These are phyloP conservation scores for Fregata magnificens DNA, from an alignment of 2,113 vertebrate genomes.

Conservation along the genomic window DNA sequence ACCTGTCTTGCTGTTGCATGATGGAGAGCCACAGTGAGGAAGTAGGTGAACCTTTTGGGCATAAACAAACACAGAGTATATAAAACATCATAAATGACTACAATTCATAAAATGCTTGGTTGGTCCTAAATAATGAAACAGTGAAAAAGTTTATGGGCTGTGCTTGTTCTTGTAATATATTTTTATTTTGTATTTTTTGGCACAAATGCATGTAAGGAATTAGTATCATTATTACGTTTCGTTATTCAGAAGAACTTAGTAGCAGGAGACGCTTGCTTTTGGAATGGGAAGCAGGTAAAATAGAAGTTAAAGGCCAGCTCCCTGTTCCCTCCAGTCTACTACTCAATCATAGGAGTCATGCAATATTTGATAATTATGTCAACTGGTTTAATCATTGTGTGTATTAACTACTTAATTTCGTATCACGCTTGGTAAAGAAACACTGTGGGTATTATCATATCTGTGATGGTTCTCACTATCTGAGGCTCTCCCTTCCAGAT, in stretches of 20 bases:
- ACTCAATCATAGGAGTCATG: neutral
- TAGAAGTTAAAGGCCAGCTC: neutral
- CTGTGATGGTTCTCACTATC: neutral
- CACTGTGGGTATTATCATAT: neutral
- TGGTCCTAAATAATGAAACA: constrained; percentile 32
- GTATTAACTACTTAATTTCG: neutral
- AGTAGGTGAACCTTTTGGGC: neutral
- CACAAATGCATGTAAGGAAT: neutral
- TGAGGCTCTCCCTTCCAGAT: constrained; percentile 17
- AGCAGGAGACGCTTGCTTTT: neutral
- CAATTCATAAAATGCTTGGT: constrained; percentile 17
- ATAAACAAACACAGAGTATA: neutral
- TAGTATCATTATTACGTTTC: neutral
- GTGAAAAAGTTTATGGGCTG: constrained; percentile 12
- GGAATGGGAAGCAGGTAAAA: neutral
- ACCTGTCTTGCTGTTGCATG: neutral
- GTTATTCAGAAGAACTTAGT: neutral
- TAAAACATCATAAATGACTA: neutral
- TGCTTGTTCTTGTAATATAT: neutral
- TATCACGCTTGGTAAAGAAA: neutral
- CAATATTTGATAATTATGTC: neutral
- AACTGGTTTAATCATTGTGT: neutral
- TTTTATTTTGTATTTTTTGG: constrained; percentile 21
- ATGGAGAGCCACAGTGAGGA: neutral
- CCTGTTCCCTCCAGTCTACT: neutral